Conservation (phyloP, 2,888 invertebrate genomes). For the Caenorhabditis auriculariae region DNA sequence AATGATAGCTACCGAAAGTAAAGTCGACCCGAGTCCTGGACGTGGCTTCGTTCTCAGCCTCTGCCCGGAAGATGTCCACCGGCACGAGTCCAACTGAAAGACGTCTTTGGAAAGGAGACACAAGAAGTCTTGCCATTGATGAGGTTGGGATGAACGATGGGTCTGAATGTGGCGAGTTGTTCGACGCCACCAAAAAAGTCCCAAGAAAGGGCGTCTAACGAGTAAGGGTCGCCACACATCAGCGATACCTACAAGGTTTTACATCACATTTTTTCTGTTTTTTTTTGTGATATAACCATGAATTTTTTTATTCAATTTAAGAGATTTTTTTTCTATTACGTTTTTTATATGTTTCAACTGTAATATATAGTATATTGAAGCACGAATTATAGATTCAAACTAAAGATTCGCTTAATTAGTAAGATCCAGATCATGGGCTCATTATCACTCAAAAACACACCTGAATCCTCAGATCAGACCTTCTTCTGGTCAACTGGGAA, state of each 20-base stretch:
- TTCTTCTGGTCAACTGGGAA: slow-evolving; percentile 21
- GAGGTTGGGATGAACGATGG: slow-evolving; percentile 6
- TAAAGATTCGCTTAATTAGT: no score
- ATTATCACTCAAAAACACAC: no score
- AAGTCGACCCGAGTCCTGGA: slow-evolving; percentile 14
- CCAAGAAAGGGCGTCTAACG: slow-evolving; percentile 28
- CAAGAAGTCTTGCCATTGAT: not conserved
- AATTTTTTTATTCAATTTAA: no score
- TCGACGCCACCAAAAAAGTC: slow-evolving; percentile 8
- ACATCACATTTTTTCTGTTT: no score
- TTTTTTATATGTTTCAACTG: no score
- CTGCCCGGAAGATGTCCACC: slow-evolving; percentile 7
- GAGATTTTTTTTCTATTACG: no score
- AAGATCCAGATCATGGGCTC: no score
- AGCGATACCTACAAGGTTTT: no score
- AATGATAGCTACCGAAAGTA: slow-evolving; percentile 20
- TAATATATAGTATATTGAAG: no score
- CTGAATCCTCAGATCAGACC: slow-evolving; percentile 34
- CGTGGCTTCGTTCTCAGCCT: slow-evolving; percentile 4
- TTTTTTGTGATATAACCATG: no score
- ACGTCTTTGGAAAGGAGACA: not conserved
- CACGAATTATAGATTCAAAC: no score
- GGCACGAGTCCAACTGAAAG: slow-evolving; percentile 11
- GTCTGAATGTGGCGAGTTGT: slow-evolving; percentile 6
- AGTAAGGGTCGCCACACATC: slow-evolving; percentile 43